phyloP scores from a whole-genome alignment of 2,797 vertebrate genomes.

The Valencia hispanica region DNA sequence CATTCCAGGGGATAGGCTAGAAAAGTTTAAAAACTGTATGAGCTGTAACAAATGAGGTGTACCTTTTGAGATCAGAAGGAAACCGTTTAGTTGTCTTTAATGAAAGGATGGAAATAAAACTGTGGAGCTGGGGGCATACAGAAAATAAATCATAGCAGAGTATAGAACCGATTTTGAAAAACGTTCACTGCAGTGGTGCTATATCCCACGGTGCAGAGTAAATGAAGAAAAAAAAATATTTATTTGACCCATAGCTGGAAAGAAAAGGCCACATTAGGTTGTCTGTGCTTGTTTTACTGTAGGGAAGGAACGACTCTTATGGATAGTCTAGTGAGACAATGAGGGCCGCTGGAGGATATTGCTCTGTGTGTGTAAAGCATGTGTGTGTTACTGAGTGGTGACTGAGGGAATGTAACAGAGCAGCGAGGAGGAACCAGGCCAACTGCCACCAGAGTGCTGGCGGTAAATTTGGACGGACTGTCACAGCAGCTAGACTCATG shows the following conservation, averaged over 20 bases:
- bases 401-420: slow-evolving; percentile 73
- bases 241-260: slow-evolving; percentile 20
- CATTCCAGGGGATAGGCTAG: neutral
- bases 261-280: slow-evolving; percentile 34
- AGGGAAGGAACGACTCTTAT: slow-evolving; percentile 58
- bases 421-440: slow-evolving; percentile 76
- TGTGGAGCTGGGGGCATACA: neutral
- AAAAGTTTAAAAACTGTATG: neutral
- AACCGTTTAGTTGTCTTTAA: neutral
- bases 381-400: slow-evolving; percentile 47
- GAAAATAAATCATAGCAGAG: neutral
- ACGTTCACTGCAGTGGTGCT: neutral
- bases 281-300: slow-evolving; percentile 39
- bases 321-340: slow-evolving; percentile 65
- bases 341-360: slow-evolving; percentile 45
- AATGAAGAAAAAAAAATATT: neutral
- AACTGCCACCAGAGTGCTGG: slow-evolving; percentile 77
- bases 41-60: neutral
- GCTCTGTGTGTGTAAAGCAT: slow-evolving; percentile 36
- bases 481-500: slow-evolving; percentile 65
- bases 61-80: neutral
- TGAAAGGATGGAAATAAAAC: neutral
- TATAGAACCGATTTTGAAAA: neutral
- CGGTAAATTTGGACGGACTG: slow-evolving; percentile 73
- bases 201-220: neutral